Evolutionary conservation across 2,113 vertebrate genomes (phyloP), one percentile per base, ranked within the genome.

Genomic region (Salminus brasiliensis): DNA sequence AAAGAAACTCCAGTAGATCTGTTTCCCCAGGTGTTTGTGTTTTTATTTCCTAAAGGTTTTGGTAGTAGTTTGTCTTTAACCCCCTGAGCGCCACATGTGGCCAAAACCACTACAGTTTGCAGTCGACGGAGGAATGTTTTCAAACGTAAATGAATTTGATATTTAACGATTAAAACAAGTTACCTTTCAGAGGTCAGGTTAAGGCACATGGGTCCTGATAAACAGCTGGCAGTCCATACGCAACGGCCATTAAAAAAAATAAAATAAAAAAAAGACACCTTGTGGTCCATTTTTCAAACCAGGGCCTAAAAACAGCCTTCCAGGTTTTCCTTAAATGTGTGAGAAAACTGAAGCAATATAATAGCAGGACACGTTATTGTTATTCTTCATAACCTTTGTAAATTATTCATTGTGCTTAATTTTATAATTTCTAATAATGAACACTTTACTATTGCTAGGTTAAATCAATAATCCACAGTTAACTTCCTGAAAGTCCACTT

Each of bases 41-140:
- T 59, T 73, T n/a, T 77, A 27, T 78, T 78, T 45, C 3, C 57
- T 80, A n/a, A 76, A 49, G 65, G 36, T 84, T 87, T 89, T 89
- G 74, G 81, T 87, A 87, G 86, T 72, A 80, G 85, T 88, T 86
- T 43, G 78, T 85, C 75, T 85, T 89, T 86, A 89, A 89, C 82
- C 89, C 87, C 85, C 86, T 87, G 87, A 88, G 88, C 81, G 86
- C 81, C 85, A 82, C 82, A 67, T 82, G 79, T 86, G 83, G 67
- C 82, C 82, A 88, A 87, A 88, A 87, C 27, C 29, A 67, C 39
- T 81, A 86, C 87, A 82, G 81, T 87, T 49, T 65, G 53, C 41
- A 73, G 83, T 88, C 85, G 85, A 83, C 81, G 82, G 85, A 92
- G 92, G 93, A 93, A 93, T 92, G 91, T 91, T 71, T 66, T 52